Base-by-base conservation (phyloP, 2,888 invertebrate species). In the Macroteleia sp. region DNA sequence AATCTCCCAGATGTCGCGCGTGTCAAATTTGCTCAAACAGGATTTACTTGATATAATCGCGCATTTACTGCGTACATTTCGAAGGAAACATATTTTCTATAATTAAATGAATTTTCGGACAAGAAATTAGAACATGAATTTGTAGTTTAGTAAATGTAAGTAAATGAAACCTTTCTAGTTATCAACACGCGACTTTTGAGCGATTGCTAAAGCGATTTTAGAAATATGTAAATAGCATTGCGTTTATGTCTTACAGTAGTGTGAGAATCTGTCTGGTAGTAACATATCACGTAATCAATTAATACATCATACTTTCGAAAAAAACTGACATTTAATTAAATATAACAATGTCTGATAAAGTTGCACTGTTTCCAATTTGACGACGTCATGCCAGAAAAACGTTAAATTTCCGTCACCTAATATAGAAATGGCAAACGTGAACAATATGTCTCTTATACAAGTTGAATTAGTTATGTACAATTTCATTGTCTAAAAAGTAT, bases 41-140 rank as follows among this genome's bases (percentile, higher is more conserved):
- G 36, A 62, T 39, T 71, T 14, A 66, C 50, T 52, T 34, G 25
- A 57, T 28, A 14, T 34, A 56, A 52, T 10, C 12, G 39, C 34
- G 30, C 25, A 39, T 46, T 32, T 10, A 46, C 12, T 30, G 32
- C 19, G 36, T 36, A 32, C 48, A 57, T 48, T 57, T 57, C 22
- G 20, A 52, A 54, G 46, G 62, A 71, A 62, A 71, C 71, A 71
- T 62, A 71, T 62, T 71, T 71, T 56, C 61, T 62, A 56, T 64
- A 30, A 48, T 64, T 48, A 14, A 56, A 62, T 25, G 32, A 41
- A 30, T 34, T 48, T 32, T 62, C 28, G 48, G 22, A 41, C 19
- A 44, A 32, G 12, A 52, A 22, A 17, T 32, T 54, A 62, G 46
- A 46, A 16, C 22, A 50, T 28, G 25, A 61, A 17, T 70, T 42